Evolutionary conservation across 1,140 invertebrate species (phyloP).

Genomic region (Platyscapa corneri): DNA sequence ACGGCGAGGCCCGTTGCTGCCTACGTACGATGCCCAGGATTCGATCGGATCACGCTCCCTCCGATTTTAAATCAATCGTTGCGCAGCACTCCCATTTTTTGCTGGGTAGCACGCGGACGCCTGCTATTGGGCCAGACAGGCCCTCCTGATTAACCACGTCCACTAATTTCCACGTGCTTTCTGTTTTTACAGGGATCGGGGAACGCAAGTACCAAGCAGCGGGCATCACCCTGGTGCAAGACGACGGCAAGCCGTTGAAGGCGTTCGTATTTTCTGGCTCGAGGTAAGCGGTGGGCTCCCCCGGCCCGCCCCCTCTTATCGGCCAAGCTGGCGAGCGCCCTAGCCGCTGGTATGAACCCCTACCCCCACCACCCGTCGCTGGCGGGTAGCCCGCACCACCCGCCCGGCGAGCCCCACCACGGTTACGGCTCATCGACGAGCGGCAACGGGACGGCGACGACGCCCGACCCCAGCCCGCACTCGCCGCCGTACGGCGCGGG

Average conservation of each 20-base stretch:
- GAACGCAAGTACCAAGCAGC: background rate
- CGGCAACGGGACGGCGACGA: slow-evolving; percentile 67
- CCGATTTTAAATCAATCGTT: too few relatives aligned
- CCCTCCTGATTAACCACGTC: background rate
- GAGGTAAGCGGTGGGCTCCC: slow-evolving; percentile 68
- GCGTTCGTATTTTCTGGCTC: slow-evolving; percentile 56
- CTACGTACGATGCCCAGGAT: too few relatives aligned
- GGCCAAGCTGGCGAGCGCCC: slow-evolving; percentile 74
- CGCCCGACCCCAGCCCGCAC: slow-evolving; percentile 70
- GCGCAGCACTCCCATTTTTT: too few relatives aligned
- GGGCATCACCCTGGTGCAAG: slow-evolving; percentile 44
- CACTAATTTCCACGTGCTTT: background rate
- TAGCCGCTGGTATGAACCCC: slow-evolving; percentile 75
- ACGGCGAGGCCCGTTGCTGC: too few relatives aligned
- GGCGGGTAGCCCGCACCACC: slow-evolving; percentile 72
- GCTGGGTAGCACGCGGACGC: background rate
- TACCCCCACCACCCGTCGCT: slow-evolving; percentile 73
- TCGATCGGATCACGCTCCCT: too few relatives aligned
- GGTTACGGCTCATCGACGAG: slow-evolving; percentile 56
- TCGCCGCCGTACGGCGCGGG: slow-evolving; percentile 63
- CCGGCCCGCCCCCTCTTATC: slow-evolving; percentile 69
- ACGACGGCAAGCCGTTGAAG: slow-evolving; percentile 50
- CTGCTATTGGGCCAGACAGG: background rate
- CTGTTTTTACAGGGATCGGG: slow-evolving; percentile 6
- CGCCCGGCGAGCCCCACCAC: slow-evolving; percentile 65